phyloP scores from a whole-genome alignment of 2,888 invertebrate species.

The Sturmia bella region DNA sequence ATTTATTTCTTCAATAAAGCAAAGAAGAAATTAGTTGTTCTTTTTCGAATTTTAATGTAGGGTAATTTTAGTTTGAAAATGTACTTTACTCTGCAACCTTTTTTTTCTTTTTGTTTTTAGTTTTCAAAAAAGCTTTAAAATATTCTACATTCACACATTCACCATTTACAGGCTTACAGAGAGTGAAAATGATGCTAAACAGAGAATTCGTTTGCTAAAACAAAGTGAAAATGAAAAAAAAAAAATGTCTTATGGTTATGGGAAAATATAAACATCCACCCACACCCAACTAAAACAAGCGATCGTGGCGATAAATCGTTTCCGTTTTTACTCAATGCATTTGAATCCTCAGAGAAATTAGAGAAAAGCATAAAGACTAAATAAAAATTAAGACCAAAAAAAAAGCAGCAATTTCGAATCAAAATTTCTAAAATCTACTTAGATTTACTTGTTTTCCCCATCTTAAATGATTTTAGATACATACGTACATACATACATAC shows the following conservation, averaged over 20 bases:
- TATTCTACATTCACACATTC: not conserved
- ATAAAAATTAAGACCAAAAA: slow-evolving; percentile 51
- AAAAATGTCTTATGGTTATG: slow-evolving; percentile 16
- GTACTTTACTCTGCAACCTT: not conserved
- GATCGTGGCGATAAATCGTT: slow-evolving; percentile 67
- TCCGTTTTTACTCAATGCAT: slow-evolving; percentile 65
- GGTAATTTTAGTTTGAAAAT: not conserved
- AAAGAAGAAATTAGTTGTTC: no score
- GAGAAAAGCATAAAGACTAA: slow-evolving; percentile 21
- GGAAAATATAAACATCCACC: slow-evolving; percentile 54
- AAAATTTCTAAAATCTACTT: slow-evolving; percentile 12
- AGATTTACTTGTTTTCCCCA: no score
- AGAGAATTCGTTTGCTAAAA: slow-evolving; percentile 49
- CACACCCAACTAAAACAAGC: slow-evolving; percentile 49
- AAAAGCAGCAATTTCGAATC: slow-evolving; percentile 41
- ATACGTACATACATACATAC: no score
- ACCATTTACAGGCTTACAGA: slow-evolving; percentile 16
- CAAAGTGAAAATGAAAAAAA: slow-evolving; percentile 52
- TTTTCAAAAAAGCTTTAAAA: slow-evolving; percentile 4
- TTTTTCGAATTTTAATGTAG: not conserved
- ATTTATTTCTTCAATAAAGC: no score
- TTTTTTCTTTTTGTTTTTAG: not conserved
- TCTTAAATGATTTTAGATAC: no score
- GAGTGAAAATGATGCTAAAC: slow-evolving; percentile 58
- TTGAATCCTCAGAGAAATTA: slow-evolving; percentile 41